Base-by-base conservation (phyloP, 2,888 invertebrate genomes). In the Chymomyza procnemis region DNA sequence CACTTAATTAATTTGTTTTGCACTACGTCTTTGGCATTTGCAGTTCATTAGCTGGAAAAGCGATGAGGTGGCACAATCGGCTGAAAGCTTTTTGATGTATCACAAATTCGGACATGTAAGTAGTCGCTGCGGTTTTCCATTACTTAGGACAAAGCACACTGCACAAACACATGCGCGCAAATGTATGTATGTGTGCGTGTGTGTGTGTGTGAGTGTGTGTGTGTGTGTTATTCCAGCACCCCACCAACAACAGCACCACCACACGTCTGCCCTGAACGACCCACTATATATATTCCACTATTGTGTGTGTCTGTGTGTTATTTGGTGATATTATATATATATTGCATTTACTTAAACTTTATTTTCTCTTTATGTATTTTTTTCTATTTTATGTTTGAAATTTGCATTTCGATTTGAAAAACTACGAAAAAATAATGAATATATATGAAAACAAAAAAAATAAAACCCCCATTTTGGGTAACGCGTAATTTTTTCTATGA, bases 51-150 rank as follows among this genome's bases (percentile, higher is more conserved):
- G 95, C 84, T 96, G 97, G 96, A 95, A 95, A 86, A 94, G 96
- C 67, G 93, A 95, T 34, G 95, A 95, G 88, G 96, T 97, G 91
- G 95, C 96, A 67, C 96, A 96, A 77, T 95, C 96, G 1, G 96
- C 97, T 69, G 97, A 97, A 91, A 95, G 96, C 85, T 97, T 96
- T 91, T 93, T 97, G 76, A 94, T 96, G 85, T 95, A 96, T 89
- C 97, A 97, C 91, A 96, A 97, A 93, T 97, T 97, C 91, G 97
- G 97, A 90, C 95, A 96, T 92, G 97, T 97, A 93, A 95, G 96
- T 95, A 74, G 18, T 67, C 26, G 30, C 9, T 34, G 12, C 34
- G 34, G 34, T 41, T 26, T 26, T 41, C 34, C 6, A 41, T 41
- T 41, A 41, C 34, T 41, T 14, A 50, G 59, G 59, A 9, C 16